Conservation (phyloP, 2,888 invertebrate species). For the Calameuta pallipes region DNA sequence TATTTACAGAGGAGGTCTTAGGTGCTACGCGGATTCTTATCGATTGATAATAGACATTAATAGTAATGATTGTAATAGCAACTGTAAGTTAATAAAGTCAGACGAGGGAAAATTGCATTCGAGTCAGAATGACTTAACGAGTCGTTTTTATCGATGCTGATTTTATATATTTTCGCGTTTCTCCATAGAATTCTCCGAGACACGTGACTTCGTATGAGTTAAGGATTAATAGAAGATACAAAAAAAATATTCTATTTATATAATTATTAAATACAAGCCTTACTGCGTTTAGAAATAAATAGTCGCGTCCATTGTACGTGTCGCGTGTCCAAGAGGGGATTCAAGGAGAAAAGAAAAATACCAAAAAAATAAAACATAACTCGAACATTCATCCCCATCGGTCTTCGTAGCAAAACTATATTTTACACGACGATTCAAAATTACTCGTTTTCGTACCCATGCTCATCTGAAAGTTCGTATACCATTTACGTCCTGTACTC, state of each 20-base stretch:
- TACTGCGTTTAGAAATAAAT: slow-evolving; percentile 34
- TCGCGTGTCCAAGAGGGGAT: background rate
- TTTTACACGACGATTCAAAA: slow-evolving; percentile 20
- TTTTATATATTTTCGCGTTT: background rate
- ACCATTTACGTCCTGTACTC: background rate
- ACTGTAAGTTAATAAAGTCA: slow-evolving; percentile 31
- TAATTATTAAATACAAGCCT: slow-evolving; percentile 25
- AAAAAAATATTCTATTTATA: slow-evolving; percentile 24
- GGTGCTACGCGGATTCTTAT: slow-evolving; percentile 30
- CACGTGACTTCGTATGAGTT: slow-evolving; percentile 14
- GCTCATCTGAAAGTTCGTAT: background rate
- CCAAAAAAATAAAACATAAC: slow-evolving; percentile 17
- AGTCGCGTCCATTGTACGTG: slow-evolving; percentile 8
- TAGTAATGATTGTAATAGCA: slow-evolving; percentile 27
- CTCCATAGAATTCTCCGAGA: slow-evolving; percentile 5
- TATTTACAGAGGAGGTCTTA: slow-evolving; percentile 52
- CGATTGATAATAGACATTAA: slow-evolving; percentile 23
- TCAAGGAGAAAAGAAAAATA: background rate
- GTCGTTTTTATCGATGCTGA: background rate
- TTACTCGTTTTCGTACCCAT: background rate
- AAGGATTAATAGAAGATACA: slow-evolving; percentile 21
- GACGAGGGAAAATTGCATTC: slow-evolving; percentile 22
- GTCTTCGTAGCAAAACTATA: slow-evolving; percentile 38
- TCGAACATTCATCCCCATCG: slow-evolving; percentile 28
- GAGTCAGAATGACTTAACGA: background rate